phyloP scores from a whole-genome alignment of 2,797 vertebrate species.

The Dromococcyx pavoninus region DNA sequence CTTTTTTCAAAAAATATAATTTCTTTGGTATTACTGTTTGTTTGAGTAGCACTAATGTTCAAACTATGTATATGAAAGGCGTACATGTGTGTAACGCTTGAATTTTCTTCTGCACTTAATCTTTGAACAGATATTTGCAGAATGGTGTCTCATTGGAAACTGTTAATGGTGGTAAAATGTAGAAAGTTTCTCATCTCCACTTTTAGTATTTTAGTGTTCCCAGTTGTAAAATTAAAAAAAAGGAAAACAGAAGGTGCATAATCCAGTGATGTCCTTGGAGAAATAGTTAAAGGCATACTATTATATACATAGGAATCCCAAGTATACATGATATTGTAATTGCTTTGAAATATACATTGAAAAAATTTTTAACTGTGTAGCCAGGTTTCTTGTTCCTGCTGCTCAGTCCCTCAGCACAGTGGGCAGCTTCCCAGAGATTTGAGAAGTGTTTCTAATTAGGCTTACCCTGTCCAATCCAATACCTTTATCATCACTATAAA shows the following conservation, averaged over 20 bases:
- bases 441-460: conserved; percentile 60
- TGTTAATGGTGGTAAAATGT: conserved; percentile 41
- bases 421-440: conserved; percentile 49
- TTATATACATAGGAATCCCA: conserved; percentile 38
- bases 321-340: conserved; percentile 44
- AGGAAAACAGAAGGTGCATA: conserved; percentile 67
- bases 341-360: conserved; percentile 50
- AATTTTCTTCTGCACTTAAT: not conserved
- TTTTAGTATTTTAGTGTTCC: conserved; percentile 70
- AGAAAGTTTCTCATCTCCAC: conserved; percentile 63
- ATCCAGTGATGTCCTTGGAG: conserved; percentile 58
- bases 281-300: conserved; percentile 66
- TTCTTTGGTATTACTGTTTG: not conserved
- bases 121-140: conserved; percentile 29
- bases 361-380: not conserved
- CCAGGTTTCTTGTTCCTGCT: conserved; percentile 29
- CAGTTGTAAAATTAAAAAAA: conserved; percentile 67
- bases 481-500: conserved; percentile 55
- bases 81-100: not conserved
- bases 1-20: not conserved
- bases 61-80: not conserved
- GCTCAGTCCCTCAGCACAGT: conserved; percentile 45
- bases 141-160: conserved; percentile 43
- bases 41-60: not conserved
- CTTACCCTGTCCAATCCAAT: conserved; percentile 51